These are phyloP conservation scores for Xylocampa areola DNA, from an alignment of 2,888 invertebrate species.

Conservation along the genomic window DNA sequence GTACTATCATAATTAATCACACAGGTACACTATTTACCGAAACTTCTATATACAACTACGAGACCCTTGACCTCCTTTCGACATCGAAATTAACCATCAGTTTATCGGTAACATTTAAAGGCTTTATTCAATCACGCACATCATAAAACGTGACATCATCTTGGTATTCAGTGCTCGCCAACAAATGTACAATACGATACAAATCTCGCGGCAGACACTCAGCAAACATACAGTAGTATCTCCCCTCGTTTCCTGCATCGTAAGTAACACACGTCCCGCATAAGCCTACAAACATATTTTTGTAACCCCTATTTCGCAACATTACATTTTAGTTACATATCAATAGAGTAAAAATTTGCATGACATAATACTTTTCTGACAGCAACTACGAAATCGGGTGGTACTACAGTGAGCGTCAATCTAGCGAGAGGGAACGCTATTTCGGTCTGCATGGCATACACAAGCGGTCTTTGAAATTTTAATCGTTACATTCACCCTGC, in stretches of 20 bases:
- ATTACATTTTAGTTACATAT: slow-evolving; percentile 57
- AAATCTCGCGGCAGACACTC: slow-evolving; percentile 80
- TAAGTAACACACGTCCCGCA: slow-evolving; percentile 80
- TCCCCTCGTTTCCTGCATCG: slow-evolving; percentile 86
- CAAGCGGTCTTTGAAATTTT: slow-evolving; percentile 88
- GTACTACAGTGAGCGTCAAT: slow-evolving; percentile 76
- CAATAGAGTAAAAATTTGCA: slow-evolving; percentile 74
- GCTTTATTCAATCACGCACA: slow-evolving; percentile 70
- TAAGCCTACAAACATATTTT: slow-evolving; percentile 70
- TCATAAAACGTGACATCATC: slow-evolving; percentile 74
- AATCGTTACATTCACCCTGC: slow-evolving; percentile 88
- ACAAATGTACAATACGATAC: slow-evolving; percentile 78
- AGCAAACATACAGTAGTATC: slow-evolving; percentile 77
- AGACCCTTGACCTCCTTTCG: slow-evolving; percentile 40
- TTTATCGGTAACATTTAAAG: slow-evolving; percentile 57
- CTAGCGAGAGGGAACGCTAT: slow-evolving; percentile 82
- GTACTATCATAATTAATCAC: too few species aligned
- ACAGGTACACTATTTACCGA: neutral
- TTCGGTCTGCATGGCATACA: slow-evolving; percentile 83
- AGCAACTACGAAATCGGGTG: slow-evolving; percentile 64
- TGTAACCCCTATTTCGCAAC: slow-evolving; percentile 48
- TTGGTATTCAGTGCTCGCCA: slow-evolving; percentile 66
- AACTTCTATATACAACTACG: too few species aligned
- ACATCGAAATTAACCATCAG: slow-evolving; percentile 49
- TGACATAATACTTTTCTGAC: slow-evolving; percentile 44